Percentiles rank a stretch among this genome's conserved stretches.
phyloP scores from a whole-genome alignment of 1,140 invertebrate species.

The Sitobion miscanthi region DNA sequence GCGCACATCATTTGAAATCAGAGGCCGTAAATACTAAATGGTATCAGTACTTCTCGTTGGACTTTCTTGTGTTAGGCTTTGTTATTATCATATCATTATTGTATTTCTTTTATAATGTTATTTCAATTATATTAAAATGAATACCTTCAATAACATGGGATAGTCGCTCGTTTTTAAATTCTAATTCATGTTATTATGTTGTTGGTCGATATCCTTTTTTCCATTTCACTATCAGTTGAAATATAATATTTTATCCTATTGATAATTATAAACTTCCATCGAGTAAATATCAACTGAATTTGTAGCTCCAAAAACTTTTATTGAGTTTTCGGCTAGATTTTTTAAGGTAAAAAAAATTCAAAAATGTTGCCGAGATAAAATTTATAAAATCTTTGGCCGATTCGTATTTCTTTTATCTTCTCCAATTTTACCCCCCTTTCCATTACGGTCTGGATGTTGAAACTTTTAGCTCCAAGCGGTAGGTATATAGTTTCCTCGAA shows the following conservation, averaged over 20 bases:
- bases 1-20: conserved; percentile 59
- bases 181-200: background rate
- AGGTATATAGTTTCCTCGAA: background rate
- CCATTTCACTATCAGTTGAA: background rate
- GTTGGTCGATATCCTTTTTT: background rate
- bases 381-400: background rate
- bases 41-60: conserved; percentile 58
- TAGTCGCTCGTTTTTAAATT: background rate
- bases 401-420: conserved; percentile 30
- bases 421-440: conserved; percentile 32
- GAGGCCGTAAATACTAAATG: conserved; percentile 45
- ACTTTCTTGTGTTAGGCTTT: conserved; percentile 12
- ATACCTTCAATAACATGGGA: background rate
- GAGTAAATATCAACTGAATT: background rate
- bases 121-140: background rate
- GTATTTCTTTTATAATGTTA: background rate
- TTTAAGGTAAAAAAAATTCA: background rate
- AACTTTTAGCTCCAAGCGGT: background rate
- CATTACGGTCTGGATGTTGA: background rate
- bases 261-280: background rate
- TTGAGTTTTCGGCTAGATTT: background rate
- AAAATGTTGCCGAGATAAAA: background rate
- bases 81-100: background rate
- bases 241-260: background rate
- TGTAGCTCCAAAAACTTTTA: background rate